These are phyloP conservation scores for Zootoca vivipara DNA, from an alignment of 2,113 vertebrate species.

Conservation along the genomic window DNA sequence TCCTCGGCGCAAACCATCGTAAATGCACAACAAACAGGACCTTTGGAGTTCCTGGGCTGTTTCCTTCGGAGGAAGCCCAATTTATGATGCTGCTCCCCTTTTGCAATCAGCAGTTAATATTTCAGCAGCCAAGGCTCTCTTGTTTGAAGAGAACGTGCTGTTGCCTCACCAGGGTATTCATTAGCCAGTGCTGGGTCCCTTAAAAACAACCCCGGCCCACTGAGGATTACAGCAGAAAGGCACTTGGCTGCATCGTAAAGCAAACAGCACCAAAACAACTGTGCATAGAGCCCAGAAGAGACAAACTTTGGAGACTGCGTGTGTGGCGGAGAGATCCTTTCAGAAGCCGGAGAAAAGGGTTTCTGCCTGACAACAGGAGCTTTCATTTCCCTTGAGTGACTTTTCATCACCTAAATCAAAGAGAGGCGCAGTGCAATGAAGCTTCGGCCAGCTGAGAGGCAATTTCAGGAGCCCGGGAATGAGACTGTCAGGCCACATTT, in stretches of 20 bases:
- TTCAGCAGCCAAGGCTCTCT: constrained; percentile 60
- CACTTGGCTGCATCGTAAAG: not conserved
- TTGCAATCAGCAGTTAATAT: not conserved
- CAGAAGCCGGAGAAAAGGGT: not conserved
- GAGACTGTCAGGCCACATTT: not conserved
- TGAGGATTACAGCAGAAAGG: constrained; percentile 16
- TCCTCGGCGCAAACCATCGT: too few species aligned
- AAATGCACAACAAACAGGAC: too few species aligned
- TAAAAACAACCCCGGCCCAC: constrained; percentile 45
- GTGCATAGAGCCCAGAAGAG: not conserved
- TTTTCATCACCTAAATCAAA: constrained; percentile 4
- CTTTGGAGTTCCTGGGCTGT: too few species aligned
- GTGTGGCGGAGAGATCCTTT: not conserved
- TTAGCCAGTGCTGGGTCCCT: constrained; percentile 50
- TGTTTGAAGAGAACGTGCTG: constrained; percentile 65
- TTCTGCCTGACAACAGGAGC: constrained; percentile 22
- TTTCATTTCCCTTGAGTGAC: constrained; percentile 39
- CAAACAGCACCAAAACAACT: not conserved
- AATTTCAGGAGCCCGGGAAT: constrained; percentile 17
- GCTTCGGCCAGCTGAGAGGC: not conserved
- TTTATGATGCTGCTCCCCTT: not conserved
- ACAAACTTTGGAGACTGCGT: not conserved
- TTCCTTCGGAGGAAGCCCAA: not conserved
- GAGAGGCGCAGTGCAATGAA: constrained; percentile 3
- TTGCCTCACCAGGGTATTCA: constrained; percentile 52